Percentiles rank a stretch among this genome's conserved stretches.
These are phyloP conservation scores for Muraenolepis orangiensis DNA, from an alignment of 2,797 vertebrate species.

Conservation along the genomic window DNA sequence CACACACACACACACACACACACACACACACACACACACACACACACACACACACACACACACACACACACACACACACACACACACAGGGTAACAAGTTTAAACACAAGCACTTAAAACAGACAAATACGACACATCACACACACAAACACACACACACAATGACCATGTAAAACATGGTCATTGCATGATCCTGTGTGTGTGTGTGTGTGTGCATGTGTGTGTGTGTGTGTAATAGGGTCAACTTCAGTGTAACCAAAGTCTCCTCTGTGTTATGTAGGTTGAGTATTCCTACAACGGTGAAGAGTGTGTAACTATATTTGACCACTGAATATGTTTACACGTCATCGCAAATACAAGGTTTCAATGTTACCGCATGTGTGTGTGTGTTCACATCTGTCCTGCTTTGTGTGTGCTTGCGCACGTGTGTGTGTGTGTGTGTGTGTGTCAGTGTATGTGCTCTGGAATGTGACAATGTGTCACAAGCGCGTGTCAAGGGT, in stretches of 20 bases:
- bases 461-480: slow-evolving; percentile 39
- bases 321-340: not conserved
- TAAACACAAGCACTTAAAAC: slow-evolving; percentile 30
- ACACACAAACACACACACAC: too few species aligned
- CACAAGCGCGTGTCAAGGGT: slow-evolving; percentile 47
- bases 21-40: slow-evolving; percentile 18
- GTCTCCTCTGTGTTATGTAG: not conserved
- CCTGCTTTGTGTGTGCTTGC: slow-evolving; percentile 18
- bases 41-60: slow-evolving; percentile 19
- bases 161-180: too few species aligned
- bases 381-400: not conserved
- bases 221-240: not conserved
- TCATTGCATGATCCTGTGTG: not conserved
- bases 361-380: not conserved
- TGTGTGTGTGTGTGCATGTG: not conserved
- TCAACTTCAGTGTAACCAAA: not conserved
- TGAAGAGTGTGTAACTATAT: not conserved
- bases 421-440: slow-evolving; percentile 27
- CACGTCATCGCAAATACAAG: not conserved
- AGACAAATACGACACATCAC: slow-evolving; percentile 22
- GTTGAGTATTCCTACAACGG: not conserved
- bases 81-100: not conserved
- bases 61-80: slow-evolving; percentile 18
- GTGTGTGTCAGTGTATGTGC: slow-evolving; percentile 33
- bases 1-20: slow-evolving; percentile 19